These are phyloP conservation scores for Drosophila erecta DNA, from an alignment of 1,140 invertebrate genomes.

Conservation along the genomic window DNA sequence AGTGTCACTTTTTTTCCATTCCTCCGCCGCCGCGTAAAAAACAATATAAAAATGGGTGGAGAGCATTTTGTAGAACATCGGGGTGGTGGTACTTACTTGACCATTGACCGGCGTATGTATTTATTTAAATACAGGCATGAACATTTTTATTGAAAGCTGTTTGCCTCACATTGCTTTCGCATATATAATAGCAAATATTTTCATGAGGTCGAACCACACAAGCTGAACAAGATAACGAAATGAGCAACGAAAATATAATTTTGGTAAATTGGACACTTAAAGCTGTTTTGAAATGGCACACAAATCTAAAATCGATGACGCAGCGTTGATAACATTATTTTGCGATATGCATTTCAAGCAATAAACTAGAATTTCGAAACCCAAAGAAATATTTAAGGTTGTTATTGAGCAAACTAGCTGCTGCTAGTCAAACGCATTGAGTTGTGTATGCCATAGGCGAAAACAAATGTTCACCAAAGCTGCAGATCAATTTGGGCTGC, in stretches of 20 bases:
- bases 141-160: no score
- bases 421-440: no score
- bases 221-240: background rate
- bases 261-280: background rate
- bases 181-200: no score
- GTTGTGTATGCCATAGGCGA: background rate
- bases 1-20: constrained; percentile 66
- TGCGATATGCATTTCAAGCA: background rate
- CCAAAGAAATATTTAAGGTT: constrained; percentile 1
- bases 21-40: background rate
- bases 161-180: no score
- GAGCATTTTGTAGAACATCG: constrained; percentile 3
- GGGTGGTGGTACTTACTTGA: background rate
- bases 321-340: background rate
- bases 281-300: background rate
- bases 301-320: no score
- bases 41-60: background rate
- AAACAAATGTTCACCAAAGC: constrained; percentile 20
- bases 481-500: constrained; percentile 1
- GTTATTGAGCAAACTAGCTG: constrained; percentile 22
- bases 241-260: background rate
- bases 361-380: background rate
- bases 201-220: no score
- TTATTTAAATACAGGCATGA: no score
- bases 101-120: background rate